Conservation (phyloP, 2,113 vertebrate genomes). For the Petrocephalus zakoni region DNA sequence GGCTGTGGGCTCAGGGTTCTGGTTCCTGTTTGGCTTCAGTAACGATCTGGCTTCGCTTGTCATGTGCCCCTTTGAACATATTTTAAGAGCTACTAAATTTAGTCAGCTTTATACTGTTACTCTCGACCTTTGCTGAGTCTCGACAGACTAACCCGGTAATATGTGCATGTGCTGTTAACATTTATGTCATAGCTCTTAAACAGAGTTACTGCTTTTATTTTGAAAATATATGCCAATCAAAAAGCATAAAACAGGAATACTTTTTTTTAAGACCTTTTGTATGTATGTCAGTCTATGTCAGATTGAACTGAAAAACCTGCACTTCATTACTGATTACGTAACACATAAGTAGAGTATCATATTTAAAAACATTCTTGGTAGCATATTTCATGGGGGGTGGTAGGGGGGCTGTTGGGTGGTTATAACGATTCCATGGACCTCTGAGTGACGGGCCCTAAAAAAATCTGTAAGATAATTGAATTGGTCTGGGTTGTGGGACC, state of each 20-base stretch:
- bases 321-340: neutral
- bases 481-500: neutral
- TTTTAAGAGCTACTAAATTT: neutral
- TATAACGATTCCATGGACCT: neutral
- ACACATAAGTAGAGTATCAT: neutral
- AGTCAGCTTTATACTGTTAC: neutral
- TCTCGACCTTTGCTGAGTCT: neutral
- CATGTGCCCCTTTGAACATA: neutral
- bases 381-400: neutral
- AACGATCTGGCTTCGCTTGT: neutral
- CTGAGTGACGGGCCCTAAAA: neutral
- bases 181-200: neutral
- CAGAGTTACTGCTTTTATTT: neutral
- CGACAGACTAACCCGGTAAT: neutral
- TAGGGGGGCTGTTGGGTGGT: neutral
- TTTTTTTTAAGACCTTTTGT: neutral
- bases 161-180: neutral
- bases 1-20: constrained; percentile 27
- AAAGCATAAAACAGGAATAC: neutral
- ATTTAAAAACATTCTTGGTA: neutral
- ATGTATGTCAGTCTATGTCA: neutral
- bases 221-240: neutral
- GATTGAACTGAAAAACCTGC: neutral
- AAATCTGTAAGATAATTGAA: neutral
- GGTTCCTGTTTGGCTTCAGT: constrained; percentile 20